Evolutionary conservation across 37 sponge, comb jelly and placozoan genomes (phyloP), one percentile per base, ranked within the genome.

Genomic region (Crambe crambe): DNA sequence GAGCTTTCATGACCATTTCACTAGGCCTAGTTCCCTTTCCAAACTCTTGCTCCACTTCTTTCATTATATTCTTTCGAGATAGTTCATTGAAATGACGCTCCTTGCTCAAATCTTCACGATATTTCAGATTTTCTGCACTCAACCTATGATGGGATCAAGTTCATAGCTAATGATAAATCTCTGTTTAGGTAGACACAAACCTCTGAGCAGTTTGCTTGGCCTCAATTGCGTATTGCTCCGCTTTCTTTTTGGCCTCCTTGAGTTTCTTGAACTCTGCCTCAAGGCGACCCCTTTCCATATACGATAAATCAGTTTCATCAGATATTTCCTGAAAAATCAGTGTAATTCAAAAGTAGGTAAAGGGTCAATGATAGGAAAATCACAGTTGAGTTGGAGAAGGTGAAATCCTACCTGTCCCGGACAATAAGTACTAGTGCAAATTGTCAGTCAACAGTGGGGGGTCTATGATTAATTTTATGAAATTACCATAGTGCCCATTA

Each of bases 131-230:
- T 42, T 87, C 87, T 36, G 87, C 81, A 69, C 80, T 75, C 9
- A 87, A 44, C 77, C 63, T n/a, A n/a, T n/a, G n/a, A n/a, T n/a
- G n/a, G n/a, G n/a, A n/a, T n/a, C n/a, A n/a, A n/a, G n/a, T n/a
- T n/a, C n/a, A n/a, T n/a, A n/a, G 69, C 2, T 42, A 1, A n/a
- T 68, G 69, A 22, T 3, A 37, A 35, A 21, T 9, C 51, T 51
- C 77, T n/a, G n/a, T n/a, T n/a, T n/a, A n/a, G n/a, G n/a, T n/a
- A n/a, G n/a, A n/a, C n/a, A n/a, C n/a, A n/a, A n/a, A n/a, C 36
- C 83, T 66, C 57, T 80, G 87, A 12, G 87, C 76, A 20, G 76
- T 80, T 32, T 87, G 87, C 47, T 76, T 80, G 27, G 87, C 87
- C 63, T 87, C 87, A 2, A 80, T 41, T 4, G 63, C 61, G 56